phyloP scores from a whole-genome alignment of 1,140 invertebrate genomes.

The Manduca sexta region DNA sequence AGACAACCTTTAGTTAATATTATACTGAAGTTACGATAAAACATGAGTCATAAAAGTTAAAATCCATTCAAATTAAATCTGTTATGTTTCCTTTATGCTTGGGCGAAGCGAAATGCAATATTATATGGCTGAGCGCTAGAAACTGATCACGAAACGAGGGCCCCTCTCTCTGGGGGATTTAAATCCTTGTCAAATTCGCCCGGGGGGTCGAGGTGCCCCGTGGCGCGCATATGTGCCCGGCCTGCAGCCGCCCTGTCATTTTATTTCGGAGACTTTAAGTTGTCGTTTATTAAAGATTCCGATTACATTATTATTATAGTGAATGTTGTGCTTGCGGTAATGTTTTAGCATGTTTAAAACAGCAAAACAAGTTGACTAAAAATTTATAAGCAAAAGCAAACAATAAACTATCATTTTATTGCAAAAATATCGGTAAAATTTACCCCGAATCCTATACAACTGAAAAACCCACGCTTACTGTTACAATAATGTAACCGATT shows the following conservation, averaged over 20 bases:
- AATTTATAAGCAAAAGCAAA: too few relatives aligned
- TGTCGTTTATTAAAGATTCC: neutral
- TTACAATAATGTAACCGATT: too few relatives aligned
- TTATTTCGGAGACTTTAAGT: neutral
- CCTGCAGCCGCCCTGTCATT: neutral
- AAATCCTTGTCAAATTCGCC: conserved; percentile 39
- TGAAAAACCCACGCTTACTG: too few relatives aligned
- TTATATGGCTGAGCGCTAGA: conserved; percentile 43
- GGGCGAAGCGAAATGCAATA: conserved; percentile 29
- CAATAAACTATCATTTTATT: too few relatives aligned
- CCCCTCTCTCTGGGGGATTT: conserved; percentile 25
- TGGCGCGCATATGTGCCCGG: conserved; percentile 18
- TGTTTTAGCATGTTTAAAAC: too few relatives aligned
- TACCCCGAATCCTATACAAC: too few relatives aligned
- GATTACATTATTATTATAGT: too few relatives aligned
- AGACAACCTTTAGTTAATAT: neutral
- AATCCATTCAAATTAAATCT: neutral
- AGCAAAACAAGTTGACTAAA: too few relatives aligned
- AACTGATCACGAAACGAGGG: conserved; percentile 40
- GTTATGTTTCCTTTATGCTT: neutral
- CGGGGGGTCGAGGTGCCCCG: conserved; percentile 24
- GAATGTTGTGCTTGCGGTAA: too few relatives aligned
- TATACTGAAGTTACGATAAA: neutral
- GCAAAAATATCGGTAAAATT: too few relatives aligned
- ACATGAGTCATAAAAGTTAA: neutral